Conservation (phyloP, 2,797 vertebrate genomes). For the Trachops cirrhosus region DNA sequence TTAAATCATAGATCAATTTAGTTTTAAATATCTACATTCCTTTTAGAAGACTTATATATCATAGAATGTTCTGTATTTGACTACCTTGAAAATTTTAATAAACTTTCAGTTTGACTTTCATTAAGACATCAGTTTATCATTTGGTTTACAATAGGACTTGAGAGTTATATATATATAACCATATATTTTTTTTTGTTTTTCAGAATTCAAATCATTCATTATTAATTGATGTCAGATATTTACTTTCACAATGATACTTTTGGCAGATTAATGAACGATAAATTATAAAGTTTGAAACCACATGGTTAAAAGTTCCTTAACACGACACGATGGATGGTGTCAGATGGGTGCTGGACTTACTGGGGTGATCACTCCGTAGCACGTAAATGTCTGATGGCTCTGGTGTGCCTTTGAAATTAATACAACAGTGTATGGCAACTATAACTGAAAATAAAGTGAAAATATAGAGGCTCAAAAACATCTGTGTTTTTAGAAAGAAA, state of each 20-base stretch:
- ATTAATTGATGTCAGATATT: constrained; percentile 25
- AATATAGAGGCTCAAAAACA: neutral
- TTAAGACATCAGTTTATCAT: neutral
- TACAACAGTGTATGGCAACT: neutral
- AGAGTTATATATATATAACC: neutral
- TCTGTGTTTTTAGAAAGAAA: constrained; percentile 29
- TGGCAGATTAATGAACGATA: neutral
- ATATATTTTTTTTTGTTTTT: neutral
- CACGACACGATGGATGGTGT: neutral
- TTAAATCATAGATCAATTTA: neutral
- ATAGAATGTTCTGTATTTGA: neutral
- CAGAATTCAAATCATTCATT: neutral
- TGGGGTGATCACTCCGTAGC: neutral
- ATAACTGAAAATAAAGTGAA: neutral
- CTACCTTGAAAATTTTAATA: neutral
- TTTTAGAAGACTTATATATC: neutral
- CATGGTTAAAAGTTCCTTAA: constrained; percentile 15
- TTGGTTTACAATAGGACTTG: neutral
- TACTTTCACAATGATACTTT: constrained; percentile 28
- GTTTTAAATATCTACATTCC: neutral
- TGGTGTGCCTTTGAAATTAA: neutral
- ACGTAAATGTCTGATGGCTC: neutral
- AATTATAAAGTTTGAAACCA: neutral
- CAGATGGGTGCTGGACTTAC: neutral
- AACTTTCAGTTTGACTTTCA: neutral